Percentiles rank a stretch among this genome's conserved stretches.
Evolutionary conservation across 2,888 invertebrate species (phyloP).

Genomic region (Crepidodera aurea): DNA sequence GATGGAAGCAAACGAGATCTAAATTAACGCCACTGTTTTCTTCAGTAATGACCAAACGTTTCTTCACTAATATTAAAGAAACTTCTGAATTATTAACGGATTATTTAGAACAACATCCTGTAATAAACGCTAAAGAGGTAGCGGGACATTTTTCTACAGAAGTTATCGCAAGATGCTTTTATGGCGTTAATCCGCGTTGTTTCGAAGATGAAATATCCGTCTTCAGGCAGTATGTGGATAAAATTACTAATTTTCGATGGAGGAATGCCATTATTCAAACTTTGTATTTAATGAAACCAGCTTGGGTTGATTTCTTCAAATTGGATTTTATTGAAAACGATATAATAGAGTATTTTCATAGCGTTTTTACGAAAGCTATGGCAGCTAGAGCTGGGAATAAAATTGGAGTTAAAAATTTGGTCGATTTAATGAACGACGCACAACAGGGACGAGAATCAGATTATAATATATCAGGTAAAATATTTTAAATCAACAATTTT

Average conservation of each 20-base stretch:
- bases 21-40: constrained; percentile 66
- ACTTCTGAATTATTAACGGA: constrained; percentile 52
- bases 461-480: background rate
- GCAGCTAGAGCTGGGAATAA: constrained; percentile 40
- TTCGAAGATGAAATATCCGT: constrained; percentile 55
- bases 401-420: constrained; percentile 64
- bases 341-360: constrained; percentile 54
- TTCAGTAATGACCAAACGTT: constrained; percentile 64
- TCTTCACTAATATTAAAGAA: constrained; percentile 61
- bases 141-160: constrained; percentile 60
- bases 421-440: constrained; percentile 59
- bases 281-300: constrained; percentile 47
- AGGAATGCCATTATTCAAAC: constrained; percentile 45
- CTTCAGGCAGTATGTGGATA: constrained; percentile 55
- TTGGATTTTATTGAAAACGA: constrained; percentile 47
- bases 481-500: too few relatives aligned
- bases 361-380: constrained; percentile 54
- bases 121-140: constrained; percentile 52
- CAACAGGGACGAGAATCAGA: constrained; percentile 9
- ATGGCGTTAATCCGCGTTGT: constrained; percentile 60
- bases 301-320: constrained; percentile 44
- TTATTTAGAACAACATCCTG: constrained; percentile 28
- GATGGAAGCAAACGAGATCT: constrained; percentile 64
- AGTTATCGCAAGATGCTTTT: constrained; percentile 61
- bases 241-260: constrained; percentile 52